A percentile compares a stretch with the other conserved stretches of the same genome.
phyloP scores from a whole-genome alignment of 2,888 invertebrate species.

The Hartigia nigra region DNA sequence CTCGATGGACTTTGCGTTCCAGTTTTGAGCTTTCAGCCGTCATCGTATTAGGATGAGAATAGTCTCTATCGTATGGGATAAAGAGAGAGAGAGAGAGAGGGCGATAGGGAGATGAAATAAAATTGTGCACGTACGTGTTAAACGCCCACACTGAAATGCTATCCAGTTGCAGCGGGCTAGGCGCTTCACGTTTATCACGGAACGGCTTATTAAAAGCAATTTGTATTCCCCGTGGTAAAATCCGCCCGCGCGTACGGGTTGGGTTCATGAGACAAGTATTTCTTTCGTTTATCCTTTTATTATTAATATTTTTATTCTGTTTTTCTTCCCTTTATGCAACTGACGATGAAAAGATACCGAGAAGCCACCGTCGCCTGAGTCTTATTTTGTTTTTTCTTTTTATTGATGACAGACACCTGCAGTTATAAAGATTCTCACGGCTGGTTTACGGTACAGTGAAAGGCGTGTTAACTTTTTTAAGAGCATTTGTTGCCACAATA shows the following conservation, averaged over 20 bases:
- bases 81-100: not conserved
- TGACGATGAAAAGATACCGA: not conserved
- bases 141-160: not conserved
- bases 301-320: not conserved
- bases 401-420: not conserved
- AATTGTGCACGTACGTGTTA: conserved; percentile 3
- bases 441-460: not conserved
- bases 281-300: not conserved
- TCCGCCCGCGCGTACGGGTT: conserved; percentile 15
- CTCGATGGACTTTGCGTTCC: not conserved
- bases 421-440: not conserved
- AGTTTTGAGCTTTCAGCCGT: not conserved
- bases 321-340: not conserved
- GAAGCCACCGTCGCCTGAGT: not conserved
- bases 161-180: conserved; percentile 4
- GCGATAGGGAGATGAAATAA: not conserved
- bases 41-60: not conserved
- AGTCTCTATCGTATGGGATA: not conserved
- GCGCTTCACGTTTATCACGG: not conserved
- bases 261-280: not conserved
- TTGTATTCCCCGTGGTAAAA: conserved; percentile 23
- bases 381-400: not conserved
- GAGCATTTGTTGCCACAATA: not conserved
- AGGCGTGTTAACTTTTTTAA: not conserved
- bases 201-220: conserved; percentile 23